phyloP scores from a whole-genome alignment of 2,888 invertebrate species.

The Ramazzottius varieornatus region DNA sequence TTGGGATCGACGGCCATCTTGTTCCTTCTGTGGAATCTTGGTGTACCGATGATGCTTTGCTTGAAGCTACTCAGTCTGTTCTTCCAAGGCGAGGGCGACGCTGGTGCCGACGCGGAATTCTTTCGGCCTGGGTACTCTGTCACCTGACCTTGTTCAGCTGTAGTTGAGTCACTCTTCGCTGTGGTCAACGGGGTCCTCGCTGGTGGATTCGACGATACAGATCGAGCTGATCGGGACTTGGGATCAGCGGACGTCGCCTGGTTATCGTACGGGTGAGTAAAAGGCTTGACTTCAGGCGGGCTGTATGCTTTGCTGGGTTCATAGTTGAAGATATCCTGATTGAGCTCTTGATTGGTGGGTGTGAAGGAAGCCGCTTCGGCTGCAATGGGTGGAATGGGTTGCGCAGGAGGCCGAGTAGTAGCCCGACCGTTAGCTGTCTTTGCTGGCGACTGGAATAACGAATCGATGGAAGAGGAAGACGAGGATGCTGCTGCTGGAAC shows the following conservation, averaged over 20 bases:
- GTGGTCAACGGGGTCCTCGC: neutral
- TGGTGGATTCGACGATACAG: neutral
- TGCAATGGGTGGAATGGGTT: neutral
- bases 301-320: neutral
- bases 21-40: neutral
- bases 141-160: neutral
- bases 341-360: conserved; percentile 1
- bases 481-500: neutral
- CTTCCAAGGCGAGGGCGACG: neutral
- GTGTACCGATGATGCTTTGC: neutral
- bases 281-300: neutral
- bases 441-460: neutral
- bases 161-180: neutral
- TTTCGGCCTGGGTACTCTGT: neutral
- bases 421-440: neutral
- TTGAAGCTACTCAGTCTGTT: neutral
- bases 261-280: neutral
- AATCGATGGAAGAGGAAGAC: neutral
- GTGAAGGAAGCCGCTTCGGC: neutral
- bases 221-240: neutral
- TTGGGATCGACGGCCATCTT: neutral
- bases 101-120: neutral
- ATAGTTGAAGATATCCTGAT: neutral
- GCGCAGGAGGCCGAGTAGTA: neutral
- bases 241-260: neutral